Evolutionary conservation across 2,113 vertebrate species (phyloP).

Genomic region (Catharus bicknelli): DNA sequence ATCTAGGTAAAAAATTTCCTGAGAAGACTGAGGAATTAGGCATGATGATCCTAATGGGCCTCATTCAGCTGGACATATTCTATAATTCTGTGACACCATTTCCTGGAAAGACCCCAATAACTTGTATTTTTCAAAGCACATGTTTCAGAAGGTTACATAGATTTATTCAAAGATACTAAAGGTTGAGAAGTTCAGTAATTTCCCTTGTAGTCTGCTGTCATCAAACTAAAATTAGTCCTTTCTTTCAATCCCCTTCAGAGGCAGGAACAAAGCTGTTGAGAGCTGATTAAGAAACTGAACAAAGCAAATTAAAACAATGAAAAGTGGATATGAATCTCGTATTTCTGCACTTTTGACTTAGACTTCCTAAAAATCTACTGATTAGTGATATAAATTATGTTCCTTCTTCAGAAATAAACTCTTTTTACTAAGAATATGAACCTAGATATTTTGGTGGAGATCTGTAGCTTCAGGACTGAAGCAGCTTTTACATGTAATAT

Average conservation of each 20-base stretch:
- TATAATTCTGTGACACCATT: neutral
- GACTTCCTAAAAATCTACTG: neutral
- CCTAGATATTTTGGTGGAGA: neutral
- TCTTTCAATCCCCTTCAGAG: neutral
- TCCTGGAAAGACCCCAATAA: neutral
- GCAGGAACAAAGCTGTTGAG: neutral
- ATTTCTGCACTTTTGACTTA: neutral
- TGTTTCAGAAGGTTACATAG: neutral
- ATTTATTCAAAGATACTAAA: neutral
- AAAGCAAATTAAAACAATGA: neutral
- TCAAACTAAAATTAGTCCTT: neutral
- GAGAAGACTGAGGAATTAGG: neutral
- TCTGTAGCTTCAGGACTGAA: neutral
- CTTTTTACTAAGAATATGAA: neutral
- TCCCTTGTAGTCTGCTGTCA: neutral
- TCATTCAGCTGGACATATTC: neutral
- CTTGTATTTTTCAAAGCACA: neutral
- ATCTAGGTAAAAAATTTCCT: neutral
- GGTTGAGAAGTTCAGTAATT: neutral
- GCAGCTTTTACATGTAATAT: neutral
- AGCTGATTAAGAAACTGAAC: neutral
- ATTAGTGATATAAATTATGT: neutral
- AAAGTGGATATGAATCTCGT: neutral
- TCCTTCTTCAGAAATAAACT: neutral
- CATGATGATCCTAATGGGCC: neutral